A percentile compares a stretch with the other conserved stretches of the same genome.
Evolutionary conservation across 2,797 vertebrate genomes (phyloP).

Genomic region (Sarcoramphus papa): DNA sequence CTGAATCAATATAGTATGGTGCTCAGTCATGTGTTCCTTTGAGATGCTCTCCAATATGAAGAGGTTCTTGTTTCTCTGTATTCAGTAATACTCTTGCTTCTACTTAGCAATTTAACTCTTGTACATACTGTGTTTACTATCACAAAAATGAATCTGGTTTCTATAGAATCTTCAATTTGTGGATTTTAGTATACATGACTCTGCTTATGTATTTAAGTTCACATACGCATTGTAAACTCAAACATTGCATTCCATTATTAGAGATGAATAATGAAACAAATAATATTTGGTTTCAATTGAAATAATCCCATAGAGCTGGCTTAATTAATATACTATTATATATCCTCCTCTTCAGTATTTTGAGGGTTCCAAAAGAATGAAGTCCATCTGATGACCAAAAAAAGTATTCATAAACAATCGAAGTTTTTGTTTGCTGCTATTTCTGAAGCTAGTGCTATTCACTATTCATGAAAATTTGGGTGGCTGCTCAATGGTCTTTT

Average conservation of each 20-base stretch:
- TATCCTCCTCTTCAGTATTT: background rate
- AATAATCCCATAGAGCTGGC: background rate
- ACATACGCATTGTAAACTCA: background rate
- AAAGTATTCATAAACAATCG: background rate
- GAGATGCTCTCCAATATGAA: background rate
- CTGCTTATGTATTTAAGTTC: background rate
- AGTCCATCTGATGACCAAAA: background rate
- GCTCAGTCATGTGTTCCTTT: background rate
- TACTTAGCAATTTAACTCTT: background rate
- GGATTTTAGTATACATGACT: background rate
- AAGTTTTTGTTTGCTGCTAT: background rate
- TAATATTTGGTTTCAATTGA: background rate
- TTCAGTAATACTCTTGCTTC: background rate
- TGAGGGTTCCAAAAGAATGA: background rate
- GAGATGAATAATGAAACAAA: background rate
- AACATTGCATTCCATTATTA: background rate
- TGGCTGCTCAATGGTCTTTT: background rate
- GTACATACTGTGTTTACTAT: fast-evolving
- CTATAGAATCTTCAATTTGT: background rate
- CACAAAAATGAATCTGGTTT: background rate
- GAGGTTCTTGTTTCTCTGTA: background rate
- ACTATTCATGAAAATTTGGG: background rate
- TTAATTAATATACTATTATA: background rate
- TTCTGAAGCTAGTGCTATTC: background rate
- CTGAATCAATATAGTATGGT: fast-evolving